Evolutionary conservation across 2,113 vertebrate species (phyloP).

Genomic region (Rhinolophus ferrumequinum): DNA sequence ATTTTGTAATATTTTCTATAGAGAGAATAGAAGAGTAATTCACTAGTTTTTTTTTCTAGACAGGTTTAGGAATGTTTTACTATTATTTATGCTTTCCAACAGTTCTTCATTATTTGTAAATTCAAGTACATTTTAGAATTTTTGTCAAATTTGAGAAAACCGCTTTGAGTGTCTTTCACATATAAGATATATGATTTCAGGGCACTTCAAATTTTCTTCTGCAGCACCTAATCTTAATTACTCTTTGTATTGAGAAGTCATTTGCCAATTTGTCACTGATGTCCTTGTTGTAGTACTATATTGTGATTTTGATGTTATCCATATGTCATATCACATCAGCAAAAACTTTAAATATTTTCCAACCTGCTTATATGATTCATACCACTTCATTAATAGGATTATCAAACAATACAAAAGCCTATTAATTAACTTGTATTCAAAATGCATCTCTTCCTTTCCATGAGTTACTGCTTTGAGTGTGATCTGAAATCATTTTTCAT

Average conservation of each 20-base stretch:
- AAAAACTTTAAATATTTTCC: slow-evolving; percentile 45
- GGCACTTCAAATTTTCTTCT: background rate
- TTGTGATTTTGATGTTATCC: background rate
- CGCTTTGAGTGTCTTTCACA: background rate
- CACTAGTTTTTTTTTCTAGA: background rate
- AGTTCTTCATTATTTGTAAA: background rate
- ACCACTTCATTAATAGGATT: slow-evolving; percentile 45
- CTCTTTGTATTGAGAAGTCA: background rate
- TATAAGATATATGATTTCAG: background rate
- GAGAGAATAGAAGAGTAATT: background rate
- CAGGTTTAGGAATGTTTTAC: background rate
- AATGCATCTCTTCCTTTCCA: slow-evolving; percentile 13
- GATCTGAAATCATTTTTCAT: slow-evolving; percentile 46
- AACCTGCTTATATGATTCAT: background rate
- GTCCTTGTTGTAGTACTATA: background rate
- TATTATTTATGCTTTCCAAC: background rate
- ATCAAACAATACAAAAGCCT: slow-evolving; percentile 1
- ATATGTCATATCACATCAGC: background rate
- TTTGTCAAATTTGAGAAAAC: background rate
- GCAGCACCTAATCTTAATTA: background rate
- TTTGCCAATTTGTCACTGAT: background rate
- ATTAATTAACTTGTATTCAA: slow-evolving; percentile 36
- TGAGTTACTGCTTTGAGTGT: background rate
- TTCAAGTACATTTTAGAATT: background rate
- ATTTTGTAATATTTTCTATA: background rate